Evolutionary conservation across 2,888 invertebrate species (phyloP), one percentile per base, ranked within the genome.

Genomic region (Orthonevra nobilis): DNA sequence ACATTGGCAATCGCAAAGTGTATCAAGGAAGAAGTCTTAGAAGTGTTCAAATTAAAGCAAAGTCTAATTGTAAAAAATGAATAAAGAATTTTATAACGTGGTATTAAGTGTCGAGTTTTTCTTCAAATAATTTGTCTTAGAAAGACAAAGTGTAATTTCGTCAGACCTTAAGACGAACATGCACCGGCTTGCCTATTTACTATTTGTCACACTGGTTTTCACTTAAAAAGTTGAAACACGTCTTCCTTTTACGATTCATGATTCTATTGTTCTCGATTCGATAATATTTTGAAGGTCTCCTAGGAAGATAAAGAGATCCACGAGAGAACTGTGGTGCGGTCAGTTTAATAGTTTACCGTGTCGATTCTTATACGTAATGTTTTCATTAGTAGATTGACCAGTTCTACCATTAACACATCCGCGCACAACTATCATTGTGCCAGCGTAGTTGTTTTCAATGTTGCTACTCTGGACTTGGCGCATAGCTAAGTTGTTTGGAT

Each of bases 321-420:
- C 19, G 23, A 44, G 3, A 44, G 23, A 9, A 44, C 42, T n/a
- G 23, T 34, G 10, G 34, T 34, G 10, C 34, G 9, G 34, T 34
- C 34, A 34, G 34, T 12, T 1, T 3, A 12, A 19, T 10, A 44
- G 19, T 44, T 15, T 23, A 42, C 10, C 10, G 4, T 17, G 19
- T 19, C 19, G 44, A 44, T 44, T 44, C 2, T 2, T 44, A n/a
- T 23, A 7, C 19, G 9, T n/a, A 44, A 23, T 12, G 12, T 26
- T 44, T 23, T 44, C 23, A 44, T 3, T 4, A 44, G 1, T n/a
- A 10, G 23, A 19, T 44, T 14, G 3, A 44, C 44, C 19, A 44
- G 19, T 23, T 44, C 44, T 23, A 10, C 44, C 44, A 44, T 42
- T 23, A 42, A 10, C n/a, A 44, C 44, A 12, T 20, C 44, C 1